These are phyloP conservation scores for Malthinus flaveolus DNA, from an alignment of 2,888 invertebrate species.

Conservation along the genomic window DNA sequence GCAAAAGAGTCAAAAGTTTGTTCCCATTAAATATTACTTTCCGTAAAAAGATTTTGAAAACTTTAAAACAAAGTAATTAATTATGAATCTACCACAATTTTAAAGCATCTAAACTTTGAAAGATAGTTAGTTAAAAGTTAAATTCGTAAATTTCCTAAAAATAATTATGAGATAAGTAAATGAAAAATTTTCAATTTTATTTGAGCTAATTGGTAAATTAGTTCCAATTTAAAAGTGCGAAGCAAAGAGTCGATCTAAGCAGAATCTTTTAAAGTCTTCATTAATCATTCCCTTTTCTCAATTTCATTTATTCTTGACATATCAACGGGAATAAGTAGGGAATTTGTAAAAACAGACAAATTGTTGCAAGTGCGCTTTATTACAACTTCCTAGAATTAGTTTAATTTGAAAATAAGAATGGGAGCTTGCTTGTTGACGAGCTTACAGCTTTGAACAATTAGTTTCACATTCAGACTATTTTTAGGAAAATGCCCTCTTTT, in stretches of 20 bases:
- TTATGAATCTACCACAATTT: no score
- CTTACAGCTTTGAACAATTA: conserved; percentile 6
- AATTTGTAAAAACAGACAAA: conserved; percentile 27
- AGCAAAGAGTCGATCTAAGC: conserved; percentile 34
- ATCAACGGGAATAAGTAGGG: conserved; percentile 27
- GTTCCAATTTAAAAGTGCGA: conserved; percentile 39
- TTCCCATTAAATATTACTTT: no score
- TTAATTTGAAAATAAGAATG: conserved; percentile 15
- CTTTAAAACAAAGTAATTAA: no score
- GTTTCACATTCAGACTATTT: no score
- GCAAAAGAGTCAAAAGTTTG: no score
- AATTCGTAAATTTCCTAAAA: neutral
- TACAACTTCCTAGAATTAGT: conserved; percentile 17
- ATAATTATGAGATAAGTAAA: neutral
- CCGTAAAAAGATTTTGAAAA: no score
- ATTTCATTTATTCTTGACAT: conserved; percentile 29
- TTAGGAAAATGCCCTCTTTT: neutral
- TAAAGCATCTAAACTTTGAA: neutral
- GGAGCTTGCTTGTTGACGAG: conserved; percentile 6
- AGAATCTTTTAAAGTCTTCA: conserved; percentile 43
- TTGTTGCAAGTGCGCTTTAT: conserved; percentile 25
- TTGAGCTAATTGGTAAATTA: conserved; percentile 35
- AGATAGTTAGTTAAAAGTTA: neutral
- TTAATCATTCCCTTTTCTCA: conserved; percentile 42
- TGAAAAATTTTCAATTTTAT: conserved; percentile 14